Percentiles rank a stretch among this genome's conserved stretches.
These are phyloP conservation scores for Fopius arisanus DNA, from an alignment of 1,140 invertebrate genomes.

Conservation along the genomic window DNA sequence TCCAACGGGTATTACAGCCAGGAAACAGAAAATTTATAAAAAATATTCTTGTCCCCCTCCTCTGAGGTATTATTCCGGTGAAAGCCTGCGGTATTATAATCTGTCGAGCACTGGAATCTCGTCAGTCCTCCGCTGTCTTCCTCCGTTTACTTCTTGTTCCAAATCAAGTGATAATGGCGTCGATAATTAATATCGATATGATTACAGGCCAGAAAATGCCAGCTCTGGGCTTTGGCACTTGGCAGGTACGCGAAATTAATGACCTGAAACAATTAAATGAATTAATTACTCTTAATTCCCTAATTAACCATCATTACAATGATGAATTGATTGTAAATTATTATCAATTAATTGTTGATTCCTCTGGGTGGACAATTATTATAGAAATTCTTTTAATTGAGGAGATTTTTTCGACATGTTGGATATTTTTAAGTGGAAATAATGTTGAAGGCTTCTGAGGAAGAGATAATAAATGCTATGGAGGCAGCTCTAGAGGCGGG, in stretches of 20 bases:
- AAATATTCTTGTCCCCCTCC: too few species aligned
- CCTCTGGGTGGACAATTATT: too few species aligned
- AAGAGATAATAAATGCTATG: constrained; percentile 67
- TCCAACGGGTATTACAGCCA: background rate
- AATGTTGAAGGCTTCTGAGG: constrained; percentile 58
- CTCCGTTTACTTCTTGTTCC: background rate
- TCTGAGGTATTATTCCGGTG: background rate
- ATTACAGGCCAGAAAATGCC: constrained; percentile 68
- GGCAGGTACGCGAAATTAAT: constrained; percentile 71
- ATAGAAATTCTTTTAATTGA: too few species aligned
- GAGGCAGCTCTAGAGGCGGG: constrained; percentile 70
- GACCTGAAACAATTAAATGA: too few species aligned
- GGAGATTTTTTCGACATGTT: too few species aligned
- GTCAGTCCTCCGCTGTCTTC: constrained; percentile 6
- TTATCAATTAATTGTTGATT: too few species aligned
- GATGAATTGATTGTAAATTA: background rate
- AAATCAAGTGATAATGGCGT: constrained; percentile 26
- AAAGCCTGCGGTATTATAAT: background rate
- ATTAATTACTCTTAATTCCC: too few species aligned
- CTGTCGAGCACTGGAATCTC: background rate
- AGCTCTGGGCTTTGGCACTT: constrained; percentile 72
- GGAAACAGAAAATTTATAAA: too few species aligned
- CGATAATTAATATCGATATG: constrained; percentile 36
- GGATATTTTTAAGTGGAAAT: background rate
- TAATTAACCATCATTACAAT: too few species aligned